These are phyloP conservation scores for Hippopotamus amphibius DNA, from an alignment of 2,113 vertebrate species.

Conservation along the genomic window DNA sequence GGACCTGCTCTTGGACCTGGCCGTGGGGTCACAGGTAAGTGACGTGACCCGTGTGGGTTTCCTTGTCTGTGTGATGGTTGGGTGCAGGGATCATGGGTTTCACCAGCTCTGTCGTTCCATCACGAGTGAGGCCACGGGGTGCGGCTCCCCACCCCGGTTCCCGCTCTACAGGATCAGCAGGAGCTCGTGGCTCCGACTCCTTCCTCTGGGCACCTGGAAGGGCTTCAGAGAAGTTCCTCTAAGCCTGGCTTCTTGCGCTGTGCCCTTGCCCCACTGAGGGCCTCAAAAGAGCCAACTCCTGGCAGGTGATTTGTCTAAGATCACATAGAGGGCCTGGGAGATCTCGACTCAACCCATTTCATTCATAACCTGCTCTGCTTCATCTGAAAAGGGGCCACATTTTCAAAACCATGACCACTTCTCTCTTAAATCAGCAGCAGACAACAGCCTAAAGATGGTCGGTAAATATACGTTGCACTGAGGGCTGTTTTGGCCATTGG, in stretches of 20 bases:
- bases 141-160: no score
- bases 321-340: not conserved
- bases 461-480: rapidly evolving
- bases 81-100: not conserved
- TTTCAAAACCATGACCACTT: not conserved
- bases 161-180: rapidly evolving
- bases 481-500: not conserved
- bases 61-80: not conserved
- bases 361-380: rapidly evolving
- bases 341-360: rapidly evolving
- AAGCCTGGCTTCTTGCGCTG: not conserved
- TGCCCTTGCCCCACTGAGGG: not conserved
- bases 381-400: not conserved
- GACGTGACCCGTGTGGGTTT: not conserved
- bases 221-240: not conserved
- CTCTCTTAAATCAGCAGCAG: not conserved
- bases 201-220: not conserved
- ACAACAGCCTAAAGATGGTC: not conserved
- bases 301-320: not conserved
- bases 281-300: not conserved
- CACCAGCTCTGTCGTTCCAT: rapidly evolving
- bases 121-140: rapidly evolving
- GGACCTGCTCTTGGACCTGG: not conserved
- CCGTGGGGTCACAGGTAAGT: not conserved
- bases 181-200: rapidly evolving